Evolutionary conservation across 2,797 vertebrate species (phyloP), one percentile per base, ranked within the genome.

Genomic region (Alcedo quadribrachys): DNA sequence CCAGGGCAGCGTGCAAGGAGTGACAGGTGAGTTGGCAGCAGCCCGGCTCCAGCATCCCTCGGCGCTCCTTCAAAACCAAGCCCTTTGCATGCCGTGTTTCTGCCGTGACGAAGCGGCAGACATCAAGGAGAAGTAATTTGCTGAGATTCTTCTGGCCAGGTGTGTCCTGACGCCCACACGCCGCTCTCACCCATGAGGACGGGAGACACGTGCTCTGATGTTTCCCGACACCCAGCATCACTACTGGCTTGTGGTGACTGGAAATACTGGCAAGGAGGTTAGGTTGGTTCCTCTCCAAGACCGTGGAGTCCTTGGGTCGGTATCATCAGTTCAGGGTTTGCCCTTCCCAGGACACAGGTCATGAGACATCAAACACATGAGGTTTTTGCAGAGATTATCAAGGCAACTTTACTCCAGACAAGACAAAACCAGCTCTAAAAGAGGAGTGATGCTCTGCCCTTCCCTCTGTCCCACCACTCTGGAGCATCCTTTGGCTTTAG

Each of bases 21-120:
- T 77, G 93, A 96, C 95, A 96, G 95, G 95, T 96, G 95, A 96
- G 90, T 87, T 96, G 94, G 94, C 94, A 96, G 86, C 90, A 57
- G 6, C 42, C 50, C 0, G 30, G 57, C 79, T 51, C 76, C 5
- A 4, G 82, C 87, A 89, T 83, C 93, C 77, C 88, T 95, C 9
- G 8, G 85, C 55, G 2, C 77, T 92, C 75, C 92, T 91, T 90
- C 77, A 45, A 91, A 96, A 88, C 93, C 95, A 76, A 95, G 94
- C 92, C 95, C 87, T 94, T 91, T 85, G 62, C 93, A 85, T 1
- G 5, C 93, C 9, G 19, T 91, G 90, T 90, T 96, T 95, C 50
- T 93, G 89, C 85, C 10, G 3, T 94, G 95, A 94, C 46, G 35
- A 95, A 85, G n/a, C 32, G 3, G 79, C 90, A 94, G 89, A 96